Evolutionary conservation across 2,888 invertebrate species (phyloP).

Genomic region (Reticulitermes lucifugus): DNA sequence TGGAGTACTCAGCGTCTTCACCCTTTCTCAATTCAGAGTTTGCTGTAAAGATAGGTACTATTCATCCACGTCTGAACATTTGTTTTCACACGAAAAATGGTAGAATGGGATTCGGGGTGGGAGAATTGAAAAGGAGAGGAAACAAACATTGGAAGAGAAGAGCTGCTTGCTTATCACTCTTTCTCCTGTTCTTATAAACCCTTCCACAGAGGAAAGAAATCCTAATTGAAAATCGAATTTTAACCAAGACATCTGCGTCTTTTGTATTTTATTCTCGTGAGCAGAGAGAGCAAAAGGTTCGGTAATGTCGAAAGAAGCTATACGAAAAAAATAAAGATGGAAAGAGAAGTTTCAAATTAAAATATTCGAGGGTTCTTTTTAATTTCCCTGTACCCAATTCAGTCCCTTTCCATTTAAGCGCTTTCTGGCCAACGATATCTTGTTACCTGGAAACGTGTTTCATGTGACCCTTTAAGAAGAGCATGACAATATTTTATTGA

Average conservation of each 20-base stretch:
- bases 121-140: constrained; percentile 12
- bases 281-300: not conserved
- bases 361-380: constrained; percentile 49
- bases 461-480: not conserved
- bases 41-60: constrained; percentile 40
- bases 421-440: constrained; percentile 25
- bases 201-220: not conserved
- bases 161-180: constrained; percentile 27
- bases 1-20: constrained; percentile 16
- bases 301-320: not conserved
- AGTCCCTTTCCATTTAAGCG: not conserved
- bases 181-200: not conserved
- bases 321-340: not conserved
- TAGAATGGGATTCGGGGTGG: not conserved
- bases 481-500: constrained; percentile 44
- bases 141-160: constrained; percentile 38
- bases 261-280: constrained; percentile 18
- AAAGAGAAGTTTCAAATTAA: constrained; percentile 50
- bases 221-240: constrained; percentile 46
- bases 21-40: not conserved
- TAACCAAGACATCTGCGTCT: constrained; percentile 32
- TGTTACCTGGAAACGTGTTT: constrained; percentile 23
- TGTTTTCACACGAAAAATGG: constrained; percentile 42
- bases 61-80: constrained; percentile 47
- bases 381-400: constrained; percentile 33